These are phyloP conservation scores for Notocelia uddmanniana DNA, from an alignment of 2,888 invertebrate genomes.

Conservation along the genomic window DNA sequence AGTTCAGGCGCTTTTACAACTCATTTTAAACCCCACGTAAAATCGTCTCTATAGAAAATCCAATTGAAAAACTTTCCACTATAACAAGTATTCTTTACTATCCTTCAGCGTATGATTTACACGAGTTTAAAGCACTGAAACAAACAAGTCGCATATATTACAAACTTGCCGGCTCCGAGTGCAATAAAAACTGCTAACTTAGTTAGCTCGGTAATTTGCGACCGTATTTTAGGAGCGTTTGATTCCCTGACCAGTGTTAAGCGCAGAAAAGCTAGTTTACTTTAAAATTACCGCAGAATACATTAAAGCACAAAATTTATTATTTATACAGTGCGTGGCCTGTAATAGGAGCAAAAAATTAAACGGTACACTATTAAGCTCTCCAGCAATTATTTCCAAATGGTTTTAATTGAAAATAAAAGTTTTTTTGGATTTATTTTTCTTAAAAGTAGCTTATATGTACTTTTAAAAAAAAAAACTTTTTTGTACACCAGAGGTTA, in stretches of 20 bases:
- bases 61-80: slow-evolving; percentile 14
- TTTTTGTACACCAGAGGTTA: no score
- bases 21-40: no score
- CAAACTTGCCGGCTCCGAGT: slow-evolving; percentile 52
- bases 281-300: not conserved
- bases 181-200: slow-evolving; percentile 42
- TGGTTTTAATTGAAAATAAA: no score
- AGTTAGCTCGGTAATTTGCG: slow-evolving; percentile 35
- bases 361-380: no score
- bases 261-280: not conserved
- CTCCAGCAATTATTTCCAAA: no score
- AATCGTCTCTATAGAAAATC: not conserved
- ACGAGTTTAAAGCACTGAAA: slow-evolving; percentile 51
- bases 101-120: slow-evolving; percentile 36
- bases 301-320: not conserved
- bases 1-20: no score
- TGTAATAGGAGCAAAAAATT: no score
- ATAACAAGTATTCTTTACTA: slow-evolving; percentile 22
- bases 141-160: slow-evolving; percentile 70
- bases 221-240: slow-evolving; percentile 29
- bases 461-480: no score
- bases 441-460: no score
- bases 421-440: no score
- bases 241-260: slow-evolving; percentile 27
- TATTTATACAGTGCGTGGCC: no score